These are phyloP conservation scores for Tenthredo scrophulariae DNA, from an alignment of 2,888 invertebrate genomes.

Conservation along the genomic window DNA sequence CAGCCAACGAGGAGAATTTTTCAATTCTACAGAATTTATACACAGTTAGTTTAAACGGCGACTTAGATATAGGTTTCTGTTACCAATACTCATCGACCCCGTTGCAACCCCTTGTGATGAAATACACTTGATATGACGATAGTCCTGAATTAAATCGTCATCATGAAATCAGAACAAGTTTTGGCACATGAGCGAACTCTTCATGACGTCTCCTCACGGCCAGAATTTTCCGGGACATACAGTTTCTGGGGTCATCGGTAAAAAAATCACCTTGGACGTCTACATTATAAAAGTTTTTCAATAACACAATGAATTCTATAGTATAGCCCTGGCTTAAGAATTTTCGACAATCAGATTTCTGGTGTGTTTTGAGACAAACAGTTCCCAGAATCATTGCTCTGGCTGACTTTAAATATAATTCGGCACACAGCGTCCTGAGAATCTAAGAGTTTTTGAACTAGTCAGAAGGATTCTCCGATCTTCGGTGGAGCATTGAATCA, in stretches of 20 bases:
- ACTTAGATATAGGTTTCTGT: background rate
- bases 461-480: background rate
- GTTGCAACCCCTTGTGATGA: background rate
- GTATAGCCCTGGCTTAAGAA: background rate
- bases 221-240: background rate
- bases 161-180: too few species aligned
- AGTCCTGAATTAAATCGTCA: too few species aligned
- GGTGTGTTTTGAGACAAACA: background rate
- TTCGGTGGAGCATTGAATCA: background rate
- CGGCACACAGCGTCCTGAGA: background rate
- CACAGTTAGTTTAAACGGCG: background rate
- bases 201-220: too few species aligned
- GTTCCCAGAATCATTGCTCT: background rate
- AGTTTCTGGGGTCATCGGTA: background rate
- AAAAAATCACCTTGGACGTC: background rate
- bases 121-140: too few species aligned
- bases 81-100: background rate
- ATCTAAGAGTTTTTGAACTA: background rate
- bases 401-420: background rate
- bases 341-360: background rate
- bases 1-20: background rate
- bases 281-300: background rate
- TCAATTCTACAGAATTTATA: background rate
- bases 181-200: too few species aligned
- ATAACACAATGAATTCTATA: background rate